Base-by-base conservation (phyloP, 2,888 invertebrate species). In the Parelbella ahira region DNA sequence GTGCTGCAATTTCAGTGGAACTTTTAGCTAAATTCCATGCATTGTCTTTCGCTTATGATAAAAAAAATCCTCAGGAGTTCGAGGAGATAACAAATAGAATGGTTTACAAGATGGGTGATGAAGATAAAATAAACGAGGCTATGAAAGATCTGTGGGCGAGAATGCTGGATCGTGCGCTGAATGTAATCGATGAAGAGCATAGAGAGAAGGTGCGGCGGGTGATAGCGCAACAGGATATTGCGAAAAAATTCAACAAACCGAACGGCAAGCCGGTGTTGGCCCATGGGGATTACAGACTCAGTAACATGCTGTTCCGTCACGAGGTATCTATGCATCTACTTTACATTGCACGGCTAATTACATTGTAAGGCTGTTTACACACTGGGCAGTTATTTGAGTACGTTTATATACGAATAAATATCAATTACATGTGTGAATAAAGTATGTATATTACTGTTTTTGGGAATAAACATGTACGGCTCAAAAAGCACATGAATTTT, bases 11-110 rank as follows among this genome's bases (percentile, higher is more conserved):
- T 0, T 65, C 71, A 0, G 53, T 78, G 1, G 58, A 56, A 1
- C 61, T 61, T 10, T 51, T 86, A 11, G 82, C 78, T 0, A 77
- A 76, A 44, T 63, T 80, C 42, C 88, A 88, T 48, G 84, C 84
- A 0, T 44, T 83, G 0, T 80, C 83, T 0, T 60, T 74, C 8
- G 74, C 69, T 0, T 58, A 45, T 13, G 50, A 48, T 2, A 50
- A 48, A 6, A 44, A 51, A 6, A 39, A 70, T 2, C 79, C 79
- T 0, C 69, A 75, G 15, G 57, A 64, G 8, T 83, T 68, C 34
- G 19, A 56, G 1, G 44, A 56, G 12, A 25, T 68, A 0, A n/a
- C 58, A 0, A 36, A 49, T 0, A 42, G 49, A 0, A 44, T 63
- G 20, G 51, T 45, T 12, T 60, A 53, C 28, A 49, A 48, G 1